Evolutionary conservation across 2,113 vertebrate genomes (phyloP).

Genomic region (Tretioscincus oriximinensis): DNA sequence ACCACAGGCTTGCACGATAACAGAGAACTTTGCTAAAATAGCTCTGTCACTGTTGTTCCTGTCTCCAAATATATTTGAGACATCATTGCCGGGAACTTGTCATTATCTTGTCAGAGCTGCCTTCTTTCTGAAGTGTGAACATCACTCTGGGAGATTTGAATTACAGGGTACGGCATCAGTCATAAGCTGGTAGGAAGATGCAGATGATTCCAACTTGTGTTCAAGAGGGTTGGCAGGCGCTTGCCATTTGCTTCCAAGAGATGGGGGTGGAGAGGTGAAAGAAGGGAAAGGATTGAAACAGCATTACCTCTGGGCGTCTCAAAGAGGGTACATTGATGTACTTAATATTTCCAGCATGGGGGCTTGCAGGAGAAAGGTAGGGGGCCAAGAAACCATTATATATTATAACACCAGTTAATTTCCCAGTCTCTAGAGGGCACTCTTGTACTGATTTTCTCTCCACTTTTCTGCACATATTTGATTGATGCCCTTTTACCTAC

Average conservation of each 20-base stretch:
- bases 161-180: background rate
- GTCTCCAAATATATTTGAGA: background rate
- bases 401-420: too few species aligned
- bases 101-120: background rate
- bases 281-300: background rate
- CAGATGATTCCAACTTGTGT: fast-evolving
- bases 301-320: background rate
- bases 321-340: background rate
- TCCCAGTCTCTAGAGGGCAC: too few species aligned
- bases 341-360: too few species aligned
- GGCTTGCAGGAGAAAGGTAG: too few species aligned
- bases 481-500: too few species aligned
- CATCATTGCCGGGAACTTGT: fast-evolving
- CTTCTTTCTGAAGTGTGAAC: background rate
- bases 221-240: background rate
- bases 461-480: too few species aligned
- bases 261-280: background rate
- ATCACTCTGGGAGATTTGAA: fast-evolving
- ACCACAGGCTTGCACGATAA: fast-evolving
- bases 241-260: background rate
- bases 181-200: fast-evolving
- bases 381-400: too few species aligned
- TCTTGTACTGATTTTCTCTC: too few species aligned
- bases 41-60: background rate
- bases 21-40: fast-evolving